Evolutionary conservation across 2,888 invertebrate genomes (phyloP).

Genomic region (Autographa gamma): DNA sequence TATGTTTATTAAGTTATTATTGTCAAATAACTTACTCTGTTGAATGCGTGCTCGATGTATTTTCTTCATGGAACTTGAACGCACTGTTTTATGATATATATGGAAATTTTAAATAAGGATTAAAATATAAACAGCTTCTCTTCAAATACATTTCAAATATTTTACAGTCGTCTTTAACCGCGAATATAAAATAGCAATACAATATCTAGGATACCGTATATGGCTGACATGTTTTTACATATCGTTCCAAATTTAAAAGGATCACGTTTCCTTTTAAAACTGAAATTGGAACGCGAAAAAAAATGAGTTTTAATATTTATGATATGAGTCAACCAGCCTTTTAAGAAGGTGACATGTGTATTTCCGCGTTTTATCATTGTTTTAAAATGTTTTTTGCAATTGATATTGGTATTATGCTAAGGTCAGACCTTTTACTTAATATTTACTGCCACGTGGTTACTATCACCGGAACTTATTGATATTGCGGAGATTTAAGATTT

Average conservation of each 20-base stretch:
- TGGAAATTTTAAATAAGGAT: too few relatives aligned
- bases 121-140: too few relatives aligned
- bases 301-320: slow-evolving; percentile 7
- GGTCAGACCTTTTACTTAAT: slow-evolving; percentile 52
- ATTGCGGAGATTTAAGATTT: neutral
- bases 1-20: too few relatives aligned
- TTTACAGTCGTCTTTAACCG: too few relatives aligned
- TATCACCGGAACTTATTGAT: slow-evolving; percentile 20
- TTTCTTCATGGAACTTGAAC: too few relatives aligned
- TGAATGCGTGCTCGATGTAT: too few relatives aligned
- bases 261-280: too few relatives aligned
- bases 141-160: too few relatives aligned
- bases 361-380: slow-evolving; percentile 33
- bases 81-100: too few relatives aligned
- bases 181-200: neutral
- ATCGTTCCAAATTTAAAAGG: neutral
- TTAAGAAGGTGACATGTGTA: slow-evolving; percentile 52
- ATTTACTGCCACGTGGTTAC: slow-evolving; percentile 31
- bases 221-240: neutral
- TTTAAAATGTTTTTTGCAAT: slow-evolving; percentile 24
- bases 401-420: slow-evolving; percentile 36
- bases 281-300: slow-evolving; percentile 11
- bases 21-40: too few relatives aligned
- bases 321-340: slow-evolving; percentile 44
- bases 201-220: slow-evolving; percentile 20